phyloP scores from a whole-genome alignment of 2,888 invertebrate species.

The Nemoura dubitans region DNA sequence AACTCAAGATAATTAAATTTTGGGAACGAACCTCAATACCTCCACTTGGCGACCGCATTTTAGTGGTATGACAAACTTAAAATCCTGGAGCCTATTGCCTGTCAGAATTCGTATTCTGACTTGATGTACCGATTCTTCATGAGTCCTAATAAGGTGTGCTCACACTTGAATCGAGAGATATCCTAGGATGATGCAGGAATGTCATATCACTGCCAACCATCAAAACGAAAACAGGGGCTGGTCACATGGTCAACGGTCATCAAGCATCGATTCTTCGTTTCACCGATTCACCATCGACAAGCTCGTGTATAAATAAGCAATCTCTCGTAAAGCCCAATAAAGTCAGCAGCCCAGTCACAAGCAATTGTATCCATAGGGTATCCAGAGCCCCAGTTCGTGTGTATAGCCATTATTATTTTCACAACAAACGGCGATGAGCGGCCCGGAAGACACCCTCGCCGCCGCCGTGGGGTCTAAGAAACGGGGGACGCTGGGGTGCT shows the following conservation, averaged over 20 bases:
- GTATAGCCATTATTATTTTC: neutral
- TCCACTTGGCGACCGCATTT: too few relatives aligned
- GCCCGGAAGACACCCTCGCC: neutral
- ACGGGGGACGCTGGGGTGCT: neutral
- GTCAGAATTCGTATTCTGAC: too few relatives aligned
- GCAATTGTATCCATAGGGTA: neutral
- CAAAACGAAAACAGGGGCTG: too few relatives aligned
- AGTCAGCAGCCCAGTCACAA: neutral
- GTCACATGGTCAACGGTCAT: neutral
- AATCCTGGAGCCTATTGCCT: too few relatives aligned
- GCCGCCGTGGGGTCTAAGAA: neutral
- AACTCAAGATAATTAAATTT: too few relatives aligned
- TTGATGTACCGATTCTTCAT: too few relatives aligned
- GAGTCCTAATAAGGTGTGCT: too few relatives aligned
- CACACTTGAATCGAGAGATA: too few relatives aligned
- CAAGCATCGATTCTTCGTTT: neutral
- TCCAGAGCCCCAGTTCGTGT: neutral
- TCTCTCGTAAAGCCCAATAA: slow-evolving; percentile 12
- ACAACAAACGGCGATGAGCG: neutral
- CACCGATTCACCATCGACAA: neutral
- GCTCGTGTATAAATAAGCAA: neutral
- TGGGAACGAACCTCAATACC: too few relatives aligned
- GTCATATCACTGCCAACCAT: too few relatives aligned
- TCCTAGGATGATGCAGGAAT: too few relatives aligned
- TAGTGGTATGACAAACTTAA: too few relatives aligned